Percentiles rank a stretch among this genome's conserved stretches.
These are phyloP conservation scores for Thera britannica DNA, from an alignment of 2,888 invertebrate species.

Conservation along the genomic window DNA sequence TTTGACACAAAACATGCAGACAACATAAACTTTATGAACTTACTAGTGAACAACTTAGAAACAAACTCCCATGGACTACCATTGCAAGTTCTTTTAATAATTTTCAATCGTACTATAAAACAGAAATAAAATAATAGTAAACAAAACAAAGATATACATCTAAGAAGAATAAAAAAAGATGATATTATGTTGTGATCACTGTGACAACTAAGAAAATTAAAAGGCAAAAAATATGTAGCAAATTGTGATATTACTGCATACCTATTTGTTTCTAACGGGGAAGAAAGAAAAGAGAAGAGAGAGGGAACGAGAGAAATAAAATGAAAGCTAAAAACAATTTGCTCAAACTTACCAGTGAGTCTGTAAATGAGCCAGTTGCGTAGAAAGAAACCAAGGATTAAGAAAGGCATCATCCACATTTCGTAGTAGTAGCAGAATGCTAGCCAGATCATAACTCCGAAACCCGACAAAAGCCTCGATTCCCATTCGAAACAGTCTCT, in stretches of 20 bases:
- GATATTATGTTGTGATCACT: too few species aligned
- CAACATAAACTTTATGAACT: constrained; percentile 53
- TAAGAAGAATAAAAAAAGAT: neutral
- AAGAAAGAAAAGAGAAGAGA: neutral
- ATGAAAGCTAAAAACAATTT: constrained; percentile 3
- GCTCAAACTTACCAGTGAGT: constrained; percentile 67
- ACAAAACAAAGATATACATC: constrained; percentile 4
- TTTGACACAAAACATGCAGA: constrained; percentile 32
- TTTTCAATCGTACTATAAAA: constrained; percentile 68
- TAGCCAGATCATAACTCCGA: constrained; percentile 94
- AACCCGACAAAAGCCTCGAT: constrained; percentile 92
- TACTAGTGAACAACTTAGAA: constrained; percentile 63
- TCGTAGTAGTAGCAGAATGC: constrained; percentile 97
- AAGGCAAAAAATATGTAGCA: neutral
- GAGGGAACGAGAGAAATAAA: neutral
- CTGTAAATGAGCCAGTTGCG: constrained; percentile 81
- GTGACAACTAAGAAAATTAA: neutral
- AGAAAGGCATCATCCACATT: constrained; percentile 96
- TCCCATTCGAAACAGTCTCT: constrained; percentile 99
- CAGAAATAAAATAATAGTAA: constrained; percentile 37
- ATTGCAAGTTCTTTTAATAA: constrained; percentile 52
- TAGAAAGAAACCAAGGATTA: constrained; percentile 91
- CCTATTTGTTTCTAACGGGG: neutral
- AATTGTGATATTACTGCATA: neutral
- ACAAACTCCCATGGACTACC: constrained; percentile 60